Percentiles rank a stretch among this genome's conserved stretches.
These are phyloP conservation scores for Salvelinus namaycush DNA, from an alignment of 2,113 vertebrate species.

Conservation along the genomic window DNA sequence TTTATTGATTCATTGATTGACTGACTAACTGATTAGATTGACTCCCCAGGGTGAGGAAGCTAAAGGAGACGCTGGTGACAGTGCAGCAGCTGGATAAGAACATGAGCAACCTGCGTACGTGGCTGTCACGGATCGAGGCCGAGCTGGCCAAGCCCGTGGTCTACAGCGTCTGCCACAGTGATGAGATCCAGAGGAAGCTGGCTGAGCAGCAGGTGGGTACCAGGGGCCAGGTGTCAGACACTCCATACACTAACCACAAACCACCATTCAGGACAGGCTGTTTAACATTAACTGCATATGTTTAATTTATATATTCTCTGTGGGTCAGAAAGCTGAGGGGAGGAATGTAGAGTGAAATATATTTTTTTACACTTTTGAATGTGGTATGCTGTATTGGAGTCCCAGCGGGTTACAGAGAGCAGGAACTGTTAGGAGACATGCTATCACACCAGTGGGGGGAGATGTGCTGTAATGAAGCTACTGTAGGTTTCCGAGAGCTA, in stretches of 20 bases:
- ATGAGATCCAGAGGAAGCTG: constrained; percentile 94
- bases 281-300: not conserved
- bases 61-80: constrained; percentile 91
- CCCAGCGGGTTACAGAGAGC: too few species aligned
- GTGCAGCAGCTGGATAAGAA: constrained; percentile 92
- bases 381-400: too few species aligned
- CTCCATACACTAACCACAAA: constrained; percentile 5
- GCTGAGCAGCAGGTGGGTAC: constrained; percentile 88
- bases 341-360: constrained; percentile 9
- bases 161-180: constrained; percentile 85
- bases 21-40: not conserved
- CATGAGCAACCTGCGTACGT: constrained; percentile 93
- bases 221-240: not conserved
- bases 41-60: constrained; percentile 87
- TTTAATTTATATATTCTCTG: not conserved
- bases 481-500: not conserved
- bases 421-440: too few species aligned
- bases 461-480: not conserved
- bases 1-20: not conserved
- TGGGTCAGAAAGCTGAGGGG: too few species aligned
- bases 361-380: too few species aligned
- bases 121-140: constrained; percentile 89
- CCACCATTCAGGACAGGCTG: not conserved
- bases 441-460: not conserved
- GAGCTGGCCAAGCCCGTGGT: constrained; percentile 89